Conservation (phyloP, 35 echinoderm and acorn worm species). For the Chiridota heheva region DNA sequence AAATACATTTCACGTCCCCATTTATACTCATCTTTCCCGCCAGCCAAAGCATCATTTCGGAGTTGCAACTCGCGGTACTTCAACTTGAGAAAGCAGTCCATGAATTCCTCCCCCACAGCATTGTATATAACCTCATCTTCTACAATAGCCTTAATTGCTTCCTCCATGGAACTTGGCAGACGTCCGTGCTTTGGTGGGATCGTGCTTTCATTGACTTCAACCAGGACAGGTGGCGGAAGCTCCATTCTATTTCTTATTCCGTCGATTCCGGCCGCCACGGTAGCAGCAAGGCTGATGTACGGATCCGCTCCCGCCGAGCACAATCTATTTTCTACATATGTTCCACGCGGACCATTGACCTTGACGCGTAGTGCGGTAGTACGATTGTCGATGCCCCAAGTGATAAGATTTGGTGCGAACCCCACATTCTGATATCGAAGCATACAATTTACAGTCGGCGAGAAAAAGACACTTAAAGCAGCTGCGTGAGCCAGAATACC, state of each 20-base stretch:
- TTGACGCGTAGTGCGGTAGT: conserved; percentile 15
- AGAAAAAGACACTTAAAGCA: conserved; percentile 23
- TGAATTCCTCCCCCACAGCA: conserved; percentile 50
- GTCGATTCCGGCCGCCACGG: conserved; percentile 59
- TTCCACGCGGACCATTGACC: conserved; percentile 44
- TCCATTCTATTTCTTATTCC: conserved; percentile 39
- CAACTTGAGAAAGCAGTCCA: conserved; percentile 40
- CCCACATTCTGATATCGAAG: neutral
- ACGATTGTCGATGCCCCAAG: conserved; percentile 56
- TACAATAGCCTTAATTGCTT: conserved; percentile 22
- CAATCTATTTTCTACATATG: conserved; percentile 49
- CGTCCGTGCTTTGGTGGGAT: neutral
- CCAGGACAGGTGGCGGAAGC: conserved; percentile 22
- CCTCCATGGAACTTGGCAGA: conserved; percentile 45
- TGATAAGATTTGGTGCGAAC: conserved; percentile 17
- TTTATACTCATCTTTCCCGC: conserved; percentile 1
- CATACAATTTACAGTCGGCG: conserved; percentile 46
- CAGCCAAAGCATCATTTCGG: conserved; percentile 2
- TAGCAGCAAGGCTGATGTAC: conserved; percentile 44
- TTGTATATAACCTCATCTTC: conserved; percentile 39
- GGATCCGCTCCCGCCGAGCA: conserved; percentile 27
- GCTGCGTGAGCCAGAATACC: conserved; percentile 43
- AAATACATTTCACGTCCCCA: conserved; percentile 39
- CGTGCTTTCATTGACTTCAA: neutral
- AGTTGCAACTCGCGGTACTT: conserved; percentile 43